Evolutionary conservation across 2,797 vertebrate species (phyloP), one percentile per base, ranked within the genome.

Genomic region (Myiothlypis chrysogaster): DNA sequence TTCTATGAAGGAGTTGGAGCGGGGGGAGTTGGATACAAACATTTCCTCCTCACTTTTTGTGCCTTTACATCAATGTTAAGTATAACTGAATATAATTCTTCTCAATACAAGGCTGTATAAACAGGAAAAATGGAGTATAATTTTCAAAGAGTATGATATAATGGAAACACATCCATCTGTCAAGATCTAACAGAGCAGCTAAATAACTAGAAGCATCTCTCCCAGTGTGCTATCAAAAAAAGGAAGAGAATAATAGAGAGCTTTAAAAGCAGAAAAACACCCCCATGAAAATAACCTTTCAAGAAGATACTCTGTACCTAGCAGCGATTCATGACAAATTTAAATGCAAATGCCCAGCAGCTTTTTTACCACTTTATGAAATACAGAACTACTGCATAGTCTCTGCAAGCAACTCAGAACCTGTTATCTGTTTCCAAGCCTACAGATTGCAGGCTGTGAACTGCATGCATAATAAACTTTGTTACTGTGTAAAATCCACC

Each of bases 281-380:
- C 19, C 20, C 39, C 19, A 43, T n/a, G 47, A 83, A 94, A 95
- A 92, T 66, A 93, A 93, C 49, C 37, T 87, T 93, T 85, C 35
- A 73, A 55, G 75, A 85, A 80, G 57, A 85, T 34, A 57, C 35
- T 64, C 49, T 47, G 53, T 91, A 85, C 64, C 87, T 61, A 87
- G n/a, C 46, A 94, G 84, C 3, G 0, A 79, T 71, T 81, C 68
- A 61, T 53, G 83, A 64, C 87, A 95, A 91, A 92, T 93, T 85
- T 87, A 93, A 95, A 95, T 94, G 87, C 75, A 94, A 92, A 95
- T 75, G 35, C 82, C 83, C 86, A 87, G 70, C 46, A 80, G 83
- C 59, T 46, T 92, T 91, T 91, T 56, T 56, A 73, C 20, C 81
- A 43, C 60, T 87, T 87, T 52, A 83, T 70, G 86, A 90, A 94